Evolutionary conservation across 2,888 invertebrate species (phyloP).

Genomic region (Dione juno): DNA sequence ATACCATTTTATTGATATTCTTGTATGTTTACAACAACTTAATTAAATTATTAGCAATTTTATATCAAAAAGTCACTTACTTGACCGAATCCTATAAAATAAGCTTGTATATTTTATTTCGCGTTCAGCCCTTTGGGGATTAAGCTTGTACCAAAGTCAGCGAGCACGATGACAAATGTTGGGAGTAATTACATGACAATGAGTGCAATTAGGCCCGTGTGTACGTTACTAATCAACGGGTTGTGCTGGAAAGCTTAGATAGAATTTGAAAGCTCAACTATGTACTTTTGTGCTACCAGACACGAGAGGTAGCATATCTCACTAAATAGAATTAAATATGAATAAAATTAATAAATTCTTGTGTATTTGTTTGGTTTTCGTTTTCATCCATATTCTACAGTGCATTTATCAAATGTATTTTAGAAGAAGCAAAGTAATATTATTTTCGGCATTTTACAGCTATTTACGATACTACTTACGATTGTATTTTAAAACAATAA

Average conservation of each 20-base stretch:
- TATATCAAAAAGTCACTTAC: background rate
- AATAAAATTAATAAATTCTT: background rate
- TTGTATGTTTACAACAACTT: too few species aligned
- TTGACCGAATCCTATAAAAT: background rate
- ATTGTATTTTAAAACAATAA: too few species aligned
- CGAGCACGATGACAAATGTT: conserved; percentile 74
- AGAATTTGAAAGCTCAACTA: conserved; percentile 32
- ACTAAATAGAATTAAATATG: background rate
- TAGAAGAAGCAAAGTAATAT: too few species aligned
- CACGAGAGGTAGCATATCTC: background rate
- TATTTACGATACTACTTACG: too few species aligned
- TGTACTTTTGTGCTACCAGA: conserved; percentile 17
- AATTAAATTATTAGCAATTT: background rate
- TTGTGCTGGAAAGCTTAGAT: conserved; percentile 51
- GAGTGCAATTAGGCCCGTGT: conserved; percentile 70
- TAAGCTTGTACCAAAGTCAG: conserved; percentile 33
- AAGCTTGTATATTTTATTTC: conserved; percentile 8
- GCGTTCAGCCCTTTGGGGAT: conserved; percentile 28
- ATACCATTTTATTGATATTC: too few species aligned
- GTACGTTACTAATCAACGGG: conserved; percentile 68
- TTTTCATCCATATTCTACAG: background rate
- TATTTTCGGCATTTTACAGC: too few species aligned
- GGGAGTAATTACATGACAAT: conserved; percentile 78
- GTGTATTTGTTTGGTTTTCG: background rate
- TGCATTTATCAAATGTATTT: too few species aligned